Conservation (phyloP, 2,888 invertebrate species). For the Drosophila demipolita region DNA sequence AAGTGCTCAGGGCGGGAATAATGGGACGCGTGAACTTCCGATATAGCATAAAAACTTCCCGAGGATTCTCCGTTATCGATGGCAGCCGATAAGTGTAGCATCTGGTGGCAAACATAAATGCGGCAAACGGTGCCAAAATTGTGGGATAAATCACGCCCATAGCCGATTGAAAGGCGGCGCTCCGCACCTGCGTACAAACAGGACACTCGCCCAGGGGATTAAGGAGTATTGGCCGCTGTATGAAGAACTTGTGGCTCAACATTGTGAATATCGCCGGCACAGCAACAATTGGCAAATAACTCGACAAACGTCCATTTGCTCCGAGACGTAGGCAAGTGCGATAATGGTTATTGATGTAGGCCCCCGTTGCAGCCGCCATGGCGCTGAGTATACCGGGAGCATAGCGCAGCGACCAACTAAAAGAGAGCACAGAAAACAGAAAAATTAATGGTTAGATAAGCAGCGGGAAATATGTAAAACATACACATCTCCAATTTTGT, state of each 20-base stretch:
- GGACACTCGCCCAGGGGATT: conserved; percentile 87
- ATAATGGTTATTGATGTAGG: conserved; percentile 88
- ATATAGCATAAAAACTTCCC: conserved; percentile 86
- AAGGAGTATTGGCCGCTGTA: conserved; percentile 87
- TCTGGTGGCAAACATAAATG: conserved; percentile 88
- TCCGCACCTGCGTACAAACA: conserved; percentile 88
- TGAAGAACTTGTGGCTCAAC: conserved; percentile 87
- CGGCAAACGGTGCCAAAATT: conserved; percentile 87
- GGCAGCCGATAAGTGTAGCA: conserved; percentile 89
- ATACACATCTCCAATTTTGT: conserved; percentile 87
- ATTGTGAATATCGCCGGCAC: conserved; percentile 87
- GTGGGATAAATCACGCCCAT: conserved; percentile 88
- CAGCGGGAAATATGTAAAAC: conserved; percentile 8
- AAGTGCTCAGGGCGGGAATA: conserved; percentile 85
- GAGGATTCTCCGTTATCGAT: conserved; percentile 87
- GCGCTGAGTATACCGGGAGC: conserved; percentile 86
- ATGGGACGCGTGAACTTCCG: conserved; percentile 87
- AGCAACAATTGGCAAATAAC: conserved; percentile 87
- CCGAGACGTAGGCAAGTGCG: conserved; percentile 88
- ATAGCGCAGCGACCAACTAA: conserved; percentile 86
- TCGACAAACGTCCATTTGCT: conserved; percentile 87
- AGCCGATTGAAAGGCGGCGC: conserved; percentile 86
- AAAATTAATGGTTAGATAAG: conserved; percentile 43
- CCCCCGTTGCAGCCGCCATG: conserved; percentile 86
- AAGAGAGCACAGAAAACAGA: conserved; percentile 44